Conservation (phyloP, 2,113 vertebrate species). For the Lamprotornis superbus region DNA sequence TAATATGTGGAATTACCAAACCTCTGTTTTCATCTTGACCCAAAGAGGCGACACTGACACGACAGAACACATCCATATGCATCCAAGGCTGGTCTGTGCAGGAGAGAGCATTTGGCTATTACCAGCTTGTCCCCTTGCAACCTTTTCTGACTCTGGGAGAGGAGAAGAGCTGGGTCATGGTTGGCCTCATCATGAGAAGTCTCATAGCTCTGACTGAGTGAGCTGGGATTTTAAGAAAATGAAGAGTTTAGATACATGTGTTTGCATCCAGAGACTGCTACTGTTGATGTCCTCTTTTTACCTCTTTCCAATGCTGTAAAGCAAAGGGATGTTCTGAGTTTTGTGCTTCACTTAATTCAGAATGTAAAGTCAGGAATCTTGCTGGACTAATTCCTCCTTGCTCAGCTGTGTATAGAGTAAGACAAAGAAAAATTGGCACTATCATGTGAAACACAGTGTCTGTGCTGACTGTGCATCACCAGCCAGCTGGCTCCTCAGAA, state of each 20-base stretch:
- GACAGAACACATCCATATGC: accelerated
- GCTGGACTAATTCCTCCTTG: not conserved
- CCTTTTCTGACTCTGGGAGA: not conserved
- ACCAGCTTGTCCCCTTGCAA: not conserved
- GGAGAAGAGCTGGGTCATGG: not conserved
- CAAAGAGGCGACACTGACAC: accelerated
- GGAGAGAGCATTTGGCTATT: not conserved
- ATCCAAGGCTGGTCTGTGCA: not conserved
- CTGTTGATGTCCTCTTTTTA: not conserved
- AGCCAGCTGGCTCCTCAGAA: constrained; percentile 27
- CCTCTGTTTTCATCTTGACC: not conserved
- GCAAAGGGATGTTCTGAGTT: not conserved
- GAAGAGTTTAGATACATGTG: not conserved
- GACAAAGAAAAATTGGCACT: not conserved
- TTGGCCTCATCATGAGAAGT: not conserved
- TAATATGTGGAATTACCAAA: not conserved
- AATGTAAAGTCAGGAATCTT: not conserved
- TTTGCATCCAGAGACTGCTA: not conserved
- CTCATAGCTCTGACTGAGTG: not conserved
- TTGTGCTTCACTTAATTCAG: not conserved
- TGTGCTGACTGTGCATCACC: not conserved
- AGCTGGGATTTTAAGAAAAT: not conserved
- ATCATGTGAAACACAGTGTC: not conserved
- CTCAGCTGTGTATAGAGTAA: not conserved
- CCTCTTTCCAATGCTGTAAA: not conserved